A percentile compares a stretch with the other conserved stretches of the same genome.
phyloP scores from a whole-genome alignment of 2,797 vertebrate species.

The Champsocephalus esox region DNA sequence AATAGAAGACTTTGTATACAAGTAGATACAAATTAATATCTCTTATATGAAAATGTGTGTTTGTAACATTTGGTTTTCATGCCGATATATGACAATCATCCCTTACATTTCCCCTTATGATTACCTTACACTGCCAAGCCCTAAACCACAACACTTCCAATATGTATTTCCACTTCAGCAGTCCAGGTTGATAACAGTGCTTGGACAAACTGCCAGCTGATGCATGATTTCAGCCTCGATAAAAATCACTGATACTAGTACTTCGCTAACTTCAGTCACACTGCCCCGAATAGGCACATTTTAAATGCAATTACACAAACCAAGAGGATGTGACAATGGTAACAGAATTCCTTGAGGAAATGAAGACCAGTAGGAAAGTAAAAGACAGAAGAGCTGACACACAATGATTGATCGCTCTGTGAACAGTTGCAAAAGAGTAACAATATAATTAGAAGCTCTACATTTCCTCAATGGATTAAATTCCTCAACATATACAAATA shows the following conservation, averaged over 20 bases:
- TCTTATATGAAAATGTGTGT: neutral
- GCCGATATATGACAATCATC: neutral
- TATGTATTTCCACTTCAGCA: conserved; percentile 11
- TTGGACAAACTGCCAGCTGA: conserved; percentile 13
- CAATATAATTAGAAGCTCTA: conserved; percentile 35
- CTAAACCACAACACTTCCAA: neutral
- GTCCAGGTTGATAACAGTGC: conserved; percentile 10
- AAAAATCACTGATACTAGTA: conserved; percentile 16
- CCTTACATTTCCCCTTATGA: conserved; percentile 1
- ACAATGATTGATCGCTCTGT: conserved; percentile 52
- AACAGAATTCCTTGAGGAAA: conserved; percentile 33
- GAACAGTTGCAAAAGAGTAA: conserved; percentile 42
- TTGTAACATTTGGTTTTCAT: neutral
- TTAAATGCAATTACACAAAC: conserved; percentile 45
- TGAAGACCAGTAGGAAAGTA: neutral
- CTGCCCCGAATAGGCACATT: conserved; percentile 65
- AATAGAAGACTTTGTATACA: neutral
- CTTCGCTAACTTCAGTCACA: conserved; percentile 33
- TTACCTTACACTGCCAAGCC: neutral
- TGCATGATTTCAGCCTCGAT: conserved; percentile 6
- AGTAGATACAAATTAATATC: neutral
- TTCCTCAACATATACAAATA: conserved; percentile 52
- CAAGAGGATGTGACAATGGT: conserved; percentile 11
- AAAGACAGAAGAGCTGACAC: conserved; percentile 28
- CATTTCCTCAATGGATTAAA: conserved; percentile 27